Evolutionary conservation across 2,113 vertebrate species (phyloP), one percentile per base, ranked within the genome.

Genomic region (Athene cunicularia): DNA sequence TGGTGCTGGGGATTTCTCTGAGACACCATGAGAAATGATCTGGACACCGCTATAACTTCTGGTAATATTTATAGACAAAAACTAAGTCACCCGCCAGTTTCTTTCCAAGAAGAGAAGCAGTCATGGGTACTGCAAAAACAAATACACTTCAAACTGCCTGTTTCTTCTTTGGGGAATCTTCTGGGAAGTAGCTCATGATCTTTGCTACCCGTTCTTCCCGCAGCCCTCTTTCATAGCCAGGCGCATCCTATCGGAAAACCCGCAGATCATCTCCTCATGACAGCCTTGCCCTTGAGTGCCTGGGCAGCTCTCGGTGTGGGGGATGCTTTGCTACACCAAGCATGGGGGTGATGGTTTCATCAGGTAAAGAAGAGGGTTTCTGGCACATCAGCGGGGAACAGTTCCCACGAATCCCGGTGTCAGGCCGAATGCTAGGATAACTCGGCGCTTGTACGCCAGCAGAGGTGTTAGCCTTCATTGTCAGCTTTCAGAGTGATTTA

Each of bases 401-500:
- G 62, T 43, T 93, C 53, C 81, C 43, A 67, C 93, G 94, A 68
- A 90, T 77, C 27, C 24, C 81, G 17, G 53, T 50, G 90, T 85
- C 95, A 84, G 89, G 90, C 17, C 90, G 91, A 81, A 91, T 86
- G 49, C 0, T 37, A 79, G 83, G 86, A 47, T 91, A 79, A 76
- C 94, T 91, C 93, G 96, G 94, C 86, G 85, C 86, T 88, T 94
- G 90, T 91, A 90, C 53, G 6, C 37, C 91, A 95, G 95, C 96
- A 91, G 35, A 80, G 79, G 94, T 90, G 95, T 94, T 98, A 97
- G 97, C 96, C 95, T 95, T 97, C 96, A n/a, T 52, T 96, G 97
- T 96, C 98, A 98, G 97, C 94, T 95, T 97, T 93, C 97, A 96
- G 83, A 66, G 28, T 98, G 97, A 98, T 97, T 98, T 98, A 98